phyloP scores from a whole-genome alignment of 2,888 invertebrate genomes.

The Agriotes lineatus region DNA sequence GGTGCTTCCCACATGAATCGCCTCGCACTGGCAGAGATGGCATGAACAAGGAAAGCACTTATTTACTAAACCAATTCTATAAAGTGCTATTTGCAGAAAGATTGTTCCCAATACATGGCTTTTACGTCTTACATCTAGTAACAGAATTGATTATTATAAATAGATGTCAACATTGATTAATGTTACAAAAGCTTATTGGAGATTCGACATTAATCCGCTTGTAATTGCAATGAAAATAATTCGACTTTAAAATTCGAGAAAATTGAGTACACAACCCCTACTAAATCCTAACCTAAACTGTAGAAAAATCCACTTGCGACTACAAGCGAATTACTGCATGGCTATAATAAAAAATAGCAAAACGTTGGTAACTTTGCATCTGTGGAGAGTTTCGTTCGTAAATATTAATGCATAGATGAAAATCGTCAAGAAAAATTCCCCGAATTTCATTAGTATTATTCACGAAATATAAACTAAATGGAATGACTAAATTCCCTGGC shows the following conservation, averaged over 20 bases:
- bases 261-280: too few relatives aligned
- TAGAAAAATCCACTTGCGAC: too few relatives aligned
- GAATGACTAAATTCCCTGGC: constrained; percentile 33
- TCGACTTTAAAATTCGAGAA: too few relatives aligned
- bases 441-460: too few relatives aligned
- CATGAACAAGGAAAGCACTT: constrained; percentile 1
- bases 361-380: background rate
- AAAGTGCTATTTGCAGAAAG: constrained; percentile 19
- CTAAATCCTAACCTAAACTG: too few relatives aligned
- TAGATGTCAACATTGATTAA: background rate
- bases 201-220: background rate
- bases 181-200: background rate
- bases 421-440: background rate
- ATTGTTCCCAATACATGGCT: constrained; percentile 36
- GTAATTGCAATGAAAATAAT: too few relatives aligned
- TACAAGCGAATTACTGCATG: too few relatives aligned
- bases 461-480: constrained; percentile 26
- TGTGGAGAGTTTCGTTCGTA: constrained; percentile 2
- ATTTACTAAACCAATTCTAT: constrained; percentile 10
- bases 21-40: background rate
- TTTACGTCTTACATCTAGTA: constrained; percentile 24
- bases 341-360: too few relatives aligned
- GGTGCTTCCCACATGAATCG: background rate
- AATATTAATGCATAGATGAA: background rate
- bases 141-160: constrained; percentile 20